Conservation (phyloP, 1,140 invertebrate species). For the Neocloeon triangulifer region DNA sequence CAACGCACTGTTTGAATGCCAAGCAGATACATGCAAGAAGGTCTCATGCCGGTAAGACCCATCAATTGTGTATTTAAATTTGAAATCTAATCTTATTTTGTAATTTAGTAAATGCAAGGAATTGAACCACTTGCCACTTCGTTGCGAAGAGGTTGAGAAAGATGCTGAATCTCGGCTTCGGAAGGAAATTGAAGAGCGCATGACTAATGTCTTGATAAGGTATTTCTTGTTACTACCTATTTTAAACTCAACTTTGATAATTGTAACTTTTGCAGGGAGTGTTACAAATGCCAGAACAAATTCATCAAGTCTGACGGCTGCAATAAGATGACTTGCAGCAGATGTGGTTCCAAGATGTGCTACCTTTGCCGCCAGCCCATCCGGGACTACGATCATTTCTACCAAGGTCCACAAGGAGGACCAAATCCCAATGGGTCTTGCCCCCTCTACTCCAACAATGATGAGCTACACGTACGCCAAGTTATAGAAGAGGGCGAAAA, state of each 20-base stretch:
- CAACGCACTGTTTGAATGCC: slow-evolving; percentile 36
- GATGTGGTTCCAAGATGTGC: slow-evolving; percentile 44
- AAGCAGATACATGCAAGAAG: slow-evolving; percentile 37
- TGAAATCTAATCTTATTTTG: slow-evolving; percentile 2
- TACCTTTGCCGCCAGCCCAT: slow-evolving; percentile 36
- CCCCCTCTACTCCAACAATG: slow-evolving; percentile 15
- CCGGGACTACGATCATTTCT: slow-evolving; percentile 34
- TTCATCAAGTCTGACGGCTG: slow-evolving; percentile 42
- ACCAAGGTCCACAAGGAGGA: slow-evolving; percentile 10
- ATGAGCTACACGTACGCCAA: slow-evolving; percentile 17
- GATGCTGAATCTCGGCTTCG: slow-evolving; percentile 24
- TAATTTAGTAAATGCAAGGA: slow-evolving; percentile 25
- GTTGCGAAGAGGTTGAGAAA: slow-evolving; percentile 35
- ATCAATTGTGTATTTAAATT: not conserved
- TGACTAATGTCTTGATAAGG: slow-evolving; percentile 36
- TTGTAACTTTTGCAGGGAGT: slow-evolving; percentile 20
- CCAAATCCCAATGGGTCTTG: slow-evolving; percentile 8
- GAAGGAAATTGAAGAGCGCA: slow-evolving; percentile 34
- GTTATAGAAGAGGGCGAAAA: slow-evolving; percentile 19
- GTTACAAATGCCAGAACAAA: slow-evolving; percentile 28
- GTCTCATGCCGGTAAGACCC: slow-evolving; percentile 29
- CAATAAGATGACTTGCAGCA: slow-evolving; percentile 42
- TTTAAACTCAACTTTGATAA: not conserved
- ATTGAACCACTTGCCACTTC: slow-evolving; percentile 33
- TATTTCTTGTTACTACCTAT: slow-evolving; percentile 9